Percentiles rank a stretch among this genome's conserved stretches.
Evolutionary conservation across 2,797 vertebrate genomes (phyloP).

Genomic region (Pseudomugil gertrudae): DNA sequence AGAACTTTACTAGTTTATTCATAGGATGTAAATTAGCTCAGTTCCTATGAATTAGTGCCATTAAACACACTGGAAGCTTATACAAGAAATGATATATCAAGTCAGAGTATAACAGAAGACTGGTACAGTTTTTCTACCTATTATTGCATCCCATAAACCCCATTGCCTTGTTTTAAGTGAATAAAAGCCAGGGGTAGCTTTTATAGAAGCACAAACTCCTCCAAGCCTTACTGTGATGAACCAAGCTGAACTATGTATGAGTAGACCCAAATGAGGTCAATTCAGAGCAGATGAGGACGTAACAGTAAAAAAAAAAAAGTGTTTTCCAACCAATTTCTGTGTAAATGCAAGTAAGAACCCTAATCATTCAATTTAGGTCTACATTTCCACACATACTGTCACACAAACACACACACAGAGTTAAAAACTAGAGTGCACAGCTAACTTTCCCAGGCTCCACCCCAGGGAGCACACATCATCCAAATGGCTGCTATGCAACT

Average conservation of each 20-base stretch:
- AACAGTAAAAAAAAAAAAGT: conserved; percentile 6
- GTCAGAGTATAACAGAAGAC: too few relatives aligned
- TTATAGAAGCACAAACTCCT: conserved; percentile 19
- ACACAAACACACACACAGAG: conserved; percentile 13
- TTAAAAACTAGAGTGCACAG: conserved; percentile 30
- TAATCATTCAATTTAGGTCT: conserved; percentile 42
- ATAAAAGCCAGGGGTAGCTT: conserved; percentile 47
- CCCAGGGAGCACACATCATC: conserved; percentile 70
- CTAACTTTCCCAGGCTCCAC: conserved; percentile 79
- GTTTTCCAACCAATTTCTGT: conserved; percentile 18
- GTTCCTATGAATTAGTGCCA: too few relatives aligned
- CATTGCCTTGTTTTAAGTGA: conserved; percentile 41
- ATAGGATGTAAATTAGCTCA: too few relatives aligned
- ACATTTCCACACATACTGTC: conserved; percentile 9
- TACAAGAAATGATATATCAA: too few relatives aligned
- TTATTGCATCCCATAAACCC: conserved; percentile 37
- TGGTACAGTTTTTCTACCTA: conserved; percentile 19
- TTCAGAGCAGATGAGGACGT: neutral
- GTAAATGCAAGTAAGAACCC: conserved; percentile 32
- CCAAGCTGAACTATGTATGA: conserved; percentile 5
- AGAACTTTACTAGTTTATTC: too few relatives aligned
- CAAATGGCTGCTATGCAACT: conserved; percentile 72
- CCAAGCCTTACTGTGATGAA: conserved; percentile 23
- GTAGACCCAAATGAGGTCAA: conserved; percentile 12
- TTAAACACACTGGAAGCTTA: too few relatives aligned